Conservation (phyloP, 2,888 invertebrate genomes). For the Epinotia demarniana region DNA sequence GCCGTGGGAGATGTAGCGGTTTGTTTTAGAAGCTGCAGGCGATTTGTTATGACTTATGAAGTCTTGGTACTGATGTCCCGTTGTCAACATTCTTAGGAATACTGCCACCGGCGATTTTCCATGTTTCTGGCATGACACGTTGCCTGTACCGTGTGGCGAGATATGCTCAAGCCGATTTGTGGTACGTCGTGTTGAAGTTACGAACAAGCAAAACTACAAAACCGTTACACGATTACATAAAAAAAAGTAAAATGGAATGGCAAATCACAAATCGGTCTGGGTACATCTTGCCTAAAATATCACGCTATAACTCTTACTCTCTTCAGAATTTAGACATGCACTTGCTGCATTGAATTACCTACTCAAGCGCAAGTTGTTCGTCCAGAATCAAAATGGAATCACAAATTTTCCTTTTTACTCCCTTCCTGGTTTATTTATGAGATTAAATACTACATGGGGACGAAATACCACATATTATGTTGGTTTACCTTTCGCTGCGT, state of each 20-base stretch:
- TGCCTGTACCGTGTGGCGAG: no score
- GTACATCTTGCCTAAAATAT: no score
- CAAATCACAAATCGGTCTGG: neutral
- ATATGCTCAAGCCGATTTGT: no score
- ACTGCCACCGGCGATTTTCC: neutral
- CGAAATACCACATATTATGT: neutral
- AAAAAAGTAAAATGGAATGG: neutral
- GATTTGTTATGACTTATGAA: neutral
- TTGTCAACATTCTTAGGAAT: neutral
- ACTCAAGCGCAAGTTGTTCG: no score
- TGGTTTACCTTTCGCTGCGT: neutral
- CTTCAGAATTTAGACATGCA: no score
- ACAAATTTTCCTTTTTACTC: neutral
- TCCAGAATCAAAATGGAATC: no score
- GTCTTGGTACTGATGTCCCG: neutral
- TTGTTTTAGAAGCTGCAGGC: neutral
- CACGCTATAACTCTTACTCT: no score
- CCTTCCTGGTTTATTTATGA: neutral
- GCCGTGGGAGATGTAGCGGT: conserved; percentile 32
- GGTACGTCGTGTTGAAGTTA: no score
- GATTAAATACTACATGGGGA: neutral
- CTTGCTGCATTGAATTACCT: no score
- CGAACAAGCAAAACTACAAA: neutral
- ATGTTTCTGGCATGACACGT: neutral
- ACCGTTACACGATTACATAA: neutral